Evolutionary conservation across 2,113 vertebrate species (phyloP).

Genomic region (Martes martes): DNA sequence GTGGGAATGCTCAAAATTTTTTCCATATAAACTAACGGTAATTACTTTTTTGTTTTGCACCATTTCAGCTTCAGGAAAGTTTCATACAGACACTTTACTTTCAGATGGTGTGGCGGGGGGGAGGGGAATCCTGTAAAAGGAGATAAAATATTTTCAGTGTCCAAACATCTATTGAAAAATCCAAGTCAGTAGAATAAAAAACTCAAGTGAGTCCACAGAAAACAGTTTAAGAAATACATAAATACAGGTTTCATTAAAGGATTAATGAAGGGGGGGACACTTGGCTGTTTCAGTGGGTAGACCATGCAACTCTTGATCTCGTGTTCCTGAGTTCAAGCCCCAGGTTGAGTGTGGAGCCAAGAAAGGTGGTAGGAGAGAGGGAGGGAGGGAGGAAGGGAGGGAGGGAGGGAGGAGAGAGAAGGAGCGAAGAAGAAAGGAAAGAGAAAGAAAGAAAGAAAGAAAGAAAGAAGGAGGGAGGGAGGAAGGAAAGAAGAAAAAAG

Average conservation of each 20-base stretch:
- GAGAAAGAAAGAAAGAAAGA: rapidly evolving
- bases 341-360: neutral
- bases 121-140: neutral
- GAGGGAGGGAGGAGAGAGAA: neutral
- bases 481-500: neutral
- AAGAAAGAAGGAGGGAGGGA: too few species aligned
- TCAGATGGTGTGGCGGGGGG: neutral
- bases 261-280: neutral
- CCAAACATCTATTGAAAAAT: neutral
- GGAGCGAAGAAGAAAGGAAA: rapidly evolving
- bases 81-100: neutral
- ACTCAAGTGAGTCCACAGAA: neutral
- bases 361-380: neutral
- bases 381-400: neutral
- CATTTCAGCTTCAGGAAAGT: neutral
- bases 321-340: neutral
- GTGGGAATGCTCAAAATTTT: neutral
- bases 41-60: neutral
- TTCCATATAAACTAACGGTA: neutral
- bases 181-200: neutral
- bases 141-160: conserved; percentile 2
- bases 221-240: neutral
- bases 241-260: neutral
- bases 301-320: neutral
- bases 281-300: neutral